Evolutionary conservation across 2,888 invertebrate species (phyloP), one percentile per base, ranked within the genome.

Genomic region (Chironomus riparius): DNA sequence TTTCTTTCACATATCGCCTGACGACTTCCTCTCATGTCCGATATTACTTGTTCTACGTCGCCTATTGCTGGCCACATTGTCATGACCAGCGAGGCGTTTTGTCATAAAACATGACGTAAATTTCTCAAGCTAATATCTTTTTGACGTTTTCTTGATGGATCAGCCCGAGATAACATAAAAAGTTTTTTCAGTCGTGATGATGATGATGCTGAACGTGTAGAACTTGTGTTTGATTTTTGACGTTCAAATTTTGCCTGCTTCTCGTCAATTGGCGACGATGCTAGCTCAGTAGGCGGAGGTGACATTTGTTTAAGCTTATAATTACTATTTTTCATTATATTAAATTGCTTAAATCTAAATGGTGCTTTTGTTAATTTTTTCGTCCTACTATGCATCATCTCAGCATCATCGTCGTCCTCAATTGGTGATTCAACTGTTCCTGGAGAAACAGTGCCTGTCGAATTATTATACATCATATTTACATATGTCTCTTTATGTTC

Each of bases 1-100:
- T 22, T 13, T n/a, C n/a, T 28, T 13, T 47, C 47, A 28, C n/a
- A 68, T 38, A 28, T 15, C n/a, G 28, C 15, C 28, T 18, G 28
- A 7, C 47, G 68, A 18, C 21, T 50, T 18, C 68, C 76, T 12
- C 76, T 50, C 47, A 74, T 22, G n/a, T 74, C 68, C 47, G 12
- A 68, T 18, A 68, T 24, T 21, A 76, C 10, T 4, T 15, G 24
- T 2, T 76, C 76, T 13, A 68, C 76, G 56, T 56, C 69, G 38
- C 69, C 83, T 79, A 84, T 84, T 78, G 84, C 84, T 83, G 84
- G 84, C 84, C 84, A 84, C 78, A 69, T 15, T 13, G 65, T 65
- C 13, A 83, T 81, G 82, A 83, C 84, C 83, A 84, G 83, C 83
- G 84, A 83, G 78, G 83, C 83, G 80, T 83, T 84, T 82, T 83